These are phyloP conservation scores for Hylomyscus alleni DNA, from an alignment of 2,797 vertebrate genomes.

Conservation along the genomic window DNA sequence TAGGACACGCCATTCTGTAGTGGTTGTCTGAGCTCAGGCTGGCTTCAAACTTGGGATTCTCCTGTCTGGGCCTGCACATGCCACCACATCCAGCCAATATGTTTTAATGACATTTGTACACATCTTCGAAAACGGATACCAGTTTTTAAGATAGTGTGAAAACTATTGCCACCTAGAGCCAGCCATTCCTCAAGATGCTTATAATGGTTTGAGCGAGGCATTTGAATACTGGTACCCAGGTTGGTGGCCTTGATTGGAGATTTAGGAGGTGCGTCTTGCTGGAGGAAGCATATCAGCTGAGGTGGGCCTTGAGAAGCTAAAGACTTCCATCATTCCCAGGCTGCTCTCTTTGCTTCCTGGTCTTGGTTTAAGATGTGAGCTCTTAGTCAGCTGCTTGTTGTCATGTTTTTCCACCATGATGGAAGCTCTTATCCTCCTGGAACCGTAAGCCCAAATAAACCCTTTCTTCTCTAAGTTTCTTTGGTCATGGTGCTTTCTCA, in stretches of 20 bases:
- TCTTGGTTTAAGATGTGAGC: neutral
- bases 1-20: neutral
- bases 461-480: neutral
- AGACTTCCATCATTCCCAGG: neutral
- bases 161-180: neutral
- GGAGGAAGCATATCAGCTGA: neutral
- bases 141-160: neutral
- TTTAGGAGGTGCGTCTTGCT: neutral
- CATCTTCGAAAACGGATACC: neutral
- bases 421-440: neutral
- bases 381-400: neutral
- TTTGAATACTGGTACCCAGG: neutral
- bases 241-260: neutral
- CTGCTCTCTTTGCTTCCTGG: neutral
- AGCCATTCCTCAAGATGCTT: neutral
- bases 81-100: neutral
- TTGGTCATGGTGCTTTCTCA: neutral
- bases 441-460: neutral
- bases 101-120: neutral
- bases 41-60: neutral
- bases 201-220: neutral
- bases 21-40: neutral
- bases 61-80: neutral
- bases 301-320: neutral
- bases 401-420: neutral